Evolutionary conservation across 2,888 invertebrate species (phyloP).

Genomic region (Ophion slaviceki): DNA sequence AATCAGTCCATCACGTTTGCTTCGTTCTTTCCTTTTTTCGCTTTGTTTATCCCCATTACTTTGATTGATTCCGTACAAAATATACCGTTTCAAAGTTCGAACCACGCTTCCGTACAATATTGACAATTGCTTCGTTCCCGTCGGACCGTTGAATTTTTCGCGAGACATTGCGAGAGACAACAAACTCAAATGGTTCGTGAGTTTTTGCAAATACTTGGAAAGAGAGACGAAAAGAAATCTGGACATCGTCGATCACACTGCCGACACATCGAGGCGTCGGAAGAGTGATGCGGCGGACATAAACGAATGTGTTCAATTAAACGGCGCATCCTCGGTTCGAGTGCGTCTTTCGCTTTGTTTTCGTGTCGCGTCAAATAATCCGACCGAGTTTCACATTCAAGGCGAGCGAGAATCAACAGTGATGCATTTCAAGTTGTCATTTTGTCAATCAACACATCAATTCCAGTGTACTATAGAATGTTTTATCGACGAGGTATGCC

Average conservation of each 20-base stretch:
- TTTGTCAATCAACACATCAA: not conserved
- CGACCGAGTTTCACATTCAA: not conserved
- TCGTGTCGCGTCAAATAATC: not conserved
- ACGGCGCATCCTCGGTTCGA: not conserved
- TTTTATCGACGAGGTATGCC: not conserved
- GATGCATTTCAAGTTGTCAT: not conserved
- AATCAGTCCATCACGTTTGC: slow-evolving; percentile 42
- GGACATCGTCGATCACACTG: not conserved
- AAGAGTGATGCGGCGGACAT: not conserved
- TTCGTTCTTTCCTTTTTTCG: not conserved
- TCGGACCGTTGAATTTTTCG: slow-evolving; percentile 10
- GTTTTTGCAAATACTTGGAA: not conserved
- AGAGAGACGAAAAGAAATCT: not conserved
- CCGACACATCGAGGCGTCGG: not conserved
- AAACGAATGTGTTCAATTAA: not conserved
- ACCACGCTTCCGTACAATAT: slow-evolving; percentile 29
- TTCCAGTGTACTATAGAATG: not conserved
- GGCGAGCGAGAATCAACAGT: not conserved
- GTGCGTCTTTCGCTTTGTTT: not conserved
- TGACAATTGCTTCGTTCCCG: slow-evolving; percentile 17
- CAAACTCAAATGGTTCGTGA: slow-evolving; percentile 1
- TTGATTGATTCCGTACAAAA: slow-evolving; percentile 58
- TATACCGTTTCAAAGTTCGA: slow-evolving; percentile 51
- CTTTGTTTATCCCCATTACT: not conserved
- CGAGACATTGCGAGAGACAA: slow-evolving; percentile 13